These are phyloP conservation scores for Podarcis muralis DNA, from an alignment of 2,113 vertebrate genomes.

Conservation along the genomic window DNA sequence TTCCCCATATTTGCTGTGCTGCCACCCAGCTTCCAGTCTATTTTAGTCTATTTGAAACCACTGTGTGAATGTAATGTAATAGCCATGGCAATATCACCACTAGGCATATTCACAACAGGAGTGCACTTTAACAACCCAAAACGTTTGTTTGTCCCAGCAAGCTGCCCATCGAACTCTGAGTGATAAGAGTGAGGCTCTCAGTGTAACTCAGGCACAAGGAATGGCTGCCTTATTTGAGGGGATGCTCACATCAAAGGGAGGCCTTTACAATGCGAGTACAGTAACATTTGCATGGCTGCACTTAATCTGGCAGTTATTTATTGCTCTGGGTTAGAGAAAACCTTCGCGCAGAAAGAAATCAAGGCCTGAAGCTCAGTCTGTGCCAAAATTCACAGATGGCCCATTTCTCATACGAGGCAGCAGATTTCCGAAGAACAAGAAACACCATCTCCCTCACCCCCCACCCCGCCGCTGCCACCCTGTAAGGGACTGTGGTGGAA, in stretches of 20 bases:
- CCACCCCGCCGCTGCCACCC: too few species aligned
- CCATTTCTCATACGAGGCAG: constrained; percentile 56
- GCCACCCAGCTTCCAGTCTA: neutral
- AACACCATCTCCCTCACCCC: neutral
- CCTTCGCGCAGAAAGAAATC: constrained; percentile 51
- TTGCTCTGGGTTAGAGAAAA: constrained; percentile 62
- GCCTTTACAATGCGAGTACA: constrained; percentile 64
- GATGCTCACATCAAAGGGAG: constrained; percentile 60
- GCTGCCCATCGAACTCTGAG: constrained; percentile 51
- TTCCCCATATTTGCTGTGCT: neutral
- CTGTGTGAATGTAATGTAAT: constrained; percentile 39
- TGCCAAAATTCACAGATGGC: constrained; percentile 73
- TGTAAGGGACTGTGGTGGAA: neutral
- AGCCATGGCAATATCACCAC: constrained; percentile 46
- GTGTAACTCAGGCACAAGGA: constrained; percentile 43
- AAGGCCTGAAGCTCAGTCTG: constrained; percentile 37
- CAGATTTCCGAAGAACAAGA: constrained; percentile 24
- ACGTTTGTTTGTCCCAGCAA: constrained; percentile 70
- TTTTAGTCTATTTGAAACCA: neutral
- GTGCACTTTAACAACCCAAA: constrained; percentile 50
- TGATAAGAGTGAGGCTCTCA: constrained; percentile 51
- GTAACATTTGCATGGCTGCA: constrained; percentile 68
- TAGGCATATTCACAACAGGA: constrained; percentile 43
- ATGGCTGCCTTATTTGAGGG: constrained; percentile 59
- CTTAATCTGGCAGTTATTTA: constrained; percentile 76